Conservation (phyloP, 2,888 invertebrate genomes). For the Pyrocoelia pectoralis region DNA sequence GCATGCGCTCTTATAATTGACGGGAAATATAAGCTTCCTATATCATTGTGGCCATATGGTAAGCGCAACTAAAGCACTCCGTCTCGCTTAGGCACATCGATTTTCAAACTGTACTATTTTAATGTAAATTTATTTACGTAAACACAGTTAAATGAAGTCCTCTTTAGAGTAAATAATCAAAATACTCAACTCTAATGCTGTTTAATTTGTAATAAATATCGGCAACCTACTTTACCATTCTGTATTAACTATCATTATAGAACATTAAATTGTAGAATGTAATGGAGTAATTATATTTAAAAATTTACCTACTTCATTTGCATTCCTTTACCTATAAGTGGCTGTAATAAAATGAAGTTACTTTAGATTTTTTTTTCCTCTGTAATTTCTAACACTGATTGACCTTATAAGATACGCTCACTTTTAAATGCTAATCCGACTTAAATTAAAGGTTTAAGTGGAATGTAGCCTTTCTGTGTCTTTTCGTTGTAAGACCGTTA, state of each 20-base stretch:
- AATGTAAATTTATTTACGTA: conserved; percentile 8
- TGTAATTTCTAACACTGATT: no score
- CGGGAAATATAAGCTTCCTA: conserved; percentile 1
- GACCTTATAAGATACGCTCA: no score
- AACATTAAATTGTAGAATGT: background rate
- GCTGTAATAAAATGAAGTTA: background rate
- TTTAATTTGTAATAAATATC: conserved; percentile 15
- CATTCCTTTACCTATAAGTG: conserved; percentile 1
- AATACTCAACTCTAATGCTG: conserved; percentile 1
- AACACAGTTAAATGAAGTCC: conserved; percentile 4
- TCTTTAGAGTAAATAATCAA: conserved; percentile 11
- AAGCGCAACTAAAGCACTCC: conserved; percentile 3
- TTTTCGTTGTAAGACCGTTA: no score
- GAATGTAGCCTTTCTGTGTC: no score
- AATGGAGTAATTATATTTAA: background rate
- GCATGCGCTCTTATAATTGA: background rate
- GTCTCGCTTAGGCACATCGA: background rate
- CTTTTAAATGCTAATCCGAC: no score
- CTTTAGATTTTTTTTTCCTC: background rate
- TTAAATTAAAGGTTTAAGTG: no score
- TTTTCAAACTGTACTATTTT: background rate
- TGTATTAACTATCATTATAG: conserved; percentile 9
- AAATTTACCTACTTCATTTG: conserved; percentile 1
- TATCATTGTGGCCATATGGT: conserved; percentile 1
- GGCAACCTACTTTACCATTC: conserved; percentile 5